phyloP scores from a whole-genome alignment of 1,140 invertebrate genomes.

The Dryas iulia region DNA sequence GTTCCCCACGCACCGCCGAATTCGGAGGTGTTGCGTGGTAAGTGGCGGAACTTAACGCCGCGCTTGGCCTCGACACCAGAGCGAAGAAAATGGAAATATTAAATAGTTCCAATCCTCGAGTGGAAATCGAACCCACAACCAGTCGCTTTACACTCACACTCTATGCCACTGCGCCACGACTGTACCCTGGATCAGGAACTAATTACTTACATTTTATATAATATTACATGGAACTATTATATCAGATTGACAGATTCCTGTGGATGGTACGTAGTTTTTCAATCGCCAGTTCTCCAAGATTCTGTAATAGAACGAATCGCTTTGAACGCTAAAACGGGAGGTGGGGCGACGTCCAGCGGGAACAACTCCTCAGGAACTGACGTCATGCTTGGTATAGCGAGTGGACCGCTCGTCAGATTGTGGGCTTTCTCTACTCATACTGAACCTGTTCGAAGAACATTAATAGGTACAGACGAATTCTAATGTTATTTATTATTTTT shows the following conservation, averaged over 20 bases:
- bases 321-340: constrained; percentile 95
- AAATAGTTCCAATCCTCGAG: too few relatives aligned
- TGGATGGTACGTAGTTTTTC: constrained; percentile 97
- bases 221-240: too few relatives aligned
- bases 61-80: too few relatives aligned
- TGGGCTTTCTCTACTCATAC: constrained; percentile 89
- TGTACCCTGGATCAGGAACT: too few relatives aligned
- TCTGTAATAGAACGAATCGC: constrained; percentile 94
- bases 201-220: too few relatives aligned
- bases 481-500: neutral
- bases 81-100: too few relatives aligned
- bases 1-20: too few relatives aligned
- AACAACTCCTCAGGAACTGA: constrained; percentile 65
- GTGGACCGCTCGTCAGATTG: constrained; percentile 90
- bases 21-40: too few relatives aligned
- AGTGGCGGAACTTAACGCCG: too few relatives aligned
- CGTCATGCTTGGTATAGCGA: constrained; percentile 85
- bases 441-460: constrained; percentile 71
- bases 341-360: constrained; percentile 73
- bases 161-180: too few relatives aligned
- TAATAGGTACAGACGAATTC: constrained; percentile 63
- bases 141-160: too few relatives aligned
- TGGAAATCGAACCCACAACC: too few relatives aligned
- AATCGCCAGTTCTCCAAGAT: constrained; percentile 95
- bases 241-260: constrained; percentile 94